Evolutionary conservation across 2,888 invertebrate genomes (phyloP).

Genomic region (Tanypteryx hageni): DNA sequence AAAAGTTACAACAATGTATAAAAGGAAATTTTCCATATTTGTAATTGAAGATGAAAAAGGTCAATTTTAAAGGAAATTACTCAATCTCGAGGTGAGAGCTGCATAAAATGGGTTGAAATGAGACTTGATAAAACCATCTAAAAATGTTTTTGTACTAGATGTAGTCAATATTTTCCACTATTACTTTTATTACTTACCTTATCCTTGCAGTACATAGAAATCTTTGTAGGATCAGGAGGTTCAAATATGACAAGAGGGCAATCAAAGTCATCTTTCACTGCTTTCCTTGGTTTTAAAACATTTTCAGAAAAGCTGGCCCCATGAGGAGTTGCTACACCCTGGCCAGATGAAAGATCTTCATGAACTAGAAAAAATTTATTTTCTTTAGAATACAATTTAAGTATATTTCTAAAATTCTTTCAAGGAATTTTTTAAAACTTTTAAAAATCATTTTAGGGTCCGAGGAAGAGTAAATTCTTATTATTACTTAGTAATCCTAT

Average conservation of each 20-base stretch:
- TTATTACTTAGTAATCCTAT: too few species aligned
- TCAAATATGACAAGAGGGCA: conserved; percentile 81
- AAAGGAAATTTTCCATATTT: too few species aligned
- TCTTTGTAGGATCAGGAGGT: conserved; percentile 79
- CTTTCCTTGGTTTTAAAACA: conserved; percentile 43
- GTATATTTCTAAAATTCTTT: not conserved
- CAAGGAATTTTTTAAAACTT: not conserved
- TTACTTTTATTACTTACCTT: conserved; percentile 74
- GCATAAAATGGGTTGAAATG: too few species aligned
- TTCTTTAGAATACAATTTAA: not conserved
- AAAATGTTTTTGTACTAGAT: too few species aligned
- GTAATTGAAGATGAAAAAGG: too few species aligned
- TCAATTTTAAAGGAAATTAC: too few species aligned
- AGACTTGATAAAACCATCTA: too few species aligned
- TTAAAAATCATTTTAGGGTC: not conserved
- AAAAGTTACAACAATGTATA: too few species aligned
- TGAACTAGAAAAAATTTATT: conserved; percentile 76
- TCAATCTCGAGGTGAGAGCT: too few species aligned
- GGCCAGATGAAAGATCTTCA: conserved; percentile 76
- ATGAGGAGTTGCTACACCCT: not conserved
- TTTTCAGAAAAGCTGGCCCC: not conserved
- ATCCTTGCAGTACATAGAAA: conserved; percentile 83
- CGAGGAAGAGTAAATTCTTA: too few species aligned
- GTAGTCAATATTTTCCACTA: not conserved
- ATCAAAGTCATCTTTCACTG: conserved; percentile 76